Evolutionary conservation across 1,140 invertebrate species (phyloP), one percentile per base, ranked within the genome.

Genomic region (Dendroctonus ponderosae): DNA sequence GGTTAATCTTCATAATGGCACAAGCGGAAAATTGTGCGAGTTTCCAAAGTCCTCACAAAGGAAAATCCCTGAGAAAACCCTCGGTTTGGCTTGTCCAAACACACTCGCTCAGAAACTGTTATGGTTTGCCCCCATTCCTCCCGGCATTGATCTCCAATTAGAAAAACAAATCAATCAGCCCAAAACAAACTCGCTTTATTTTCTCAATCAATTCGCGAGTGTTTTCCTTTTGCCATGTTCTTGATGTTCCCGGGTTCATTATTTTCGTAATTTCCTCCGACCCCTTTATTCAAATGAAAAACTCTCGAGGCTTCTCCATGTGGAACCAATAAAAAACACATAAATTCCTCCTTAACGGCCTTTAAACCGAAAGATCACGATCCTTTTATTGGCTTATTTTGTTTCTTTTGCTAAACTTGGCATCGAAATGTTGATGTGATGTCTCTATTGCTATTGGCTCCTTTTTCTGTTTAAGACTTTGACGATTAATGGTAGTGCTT

Each of bases 261-360:
- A 44, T 44, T 43, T 58, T 15, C 42, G 56, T 44, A 58, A 58
- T 58, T 39, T 58, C 52, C 52, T 54, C 12, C 11, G 39, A 9
- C 56, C 41, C n/a, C 1, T 1, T 58, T 58, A 58, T 58, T 58
- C 56, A 58, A 58, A 58, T 58, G 56, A 58, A 56, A 56, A 58
- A 44, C 40, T 11, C 6, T 49, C 39, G 11, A n/a, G 15, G 49
- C 14, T 26, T 48, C 14, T 43, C 58, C 46, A 60, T 60, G 58
- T 60, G 58, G 46, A 60, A 60, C 43, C 49, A 60, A 60, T 60
- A 60, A 60, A 60, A 60, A 60, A 60, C 58, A 48, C 46, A 60
- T 60, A 60, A 60, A 60, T 60, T 48, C 46, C 9, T 39, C 6
- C 49, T 49, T 60, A 60, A 60, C 14, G n/a, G 58, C 44, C 58